Evolutionary conservation across 2,797 vertebrate species (phyloP), one percentile per base, ranked within the genome.

Genomic region (Cichlasoma orientale): DNA sequence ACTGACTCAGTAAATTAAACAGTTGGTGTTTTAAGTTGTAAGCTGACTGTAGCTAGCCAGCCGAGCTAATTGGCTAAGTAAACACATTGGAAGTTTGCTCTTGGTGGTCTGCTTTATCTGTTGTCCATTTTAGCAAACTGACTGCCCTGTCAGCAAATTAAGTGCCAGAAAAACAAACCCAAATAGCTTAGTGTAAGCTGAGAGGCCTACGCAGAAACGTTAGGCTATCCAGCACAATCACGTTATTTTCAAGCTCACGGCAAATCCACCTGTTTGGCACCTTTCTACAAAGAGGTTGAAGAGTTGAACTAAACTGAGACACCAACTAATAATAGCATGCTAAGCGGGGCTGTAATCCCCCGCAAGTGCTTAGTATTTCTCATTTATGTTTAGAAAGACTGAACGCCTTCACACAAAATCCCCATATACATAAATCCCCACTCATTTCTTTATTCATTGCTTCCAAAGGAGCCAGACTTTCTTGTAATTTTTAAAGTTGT

Each of bases 251-350:
- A 21, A 74, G 27, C 53, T 71, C 14, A 58, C 18, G 21, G 53
- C 14, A 5, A 82, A 82, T 79, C 75, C 89, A 90, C 85, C 82
- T 88, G 87, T 86, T 87, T 83, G 80, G 71, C 84, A 59, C 61
- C 54, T 79, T 25, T 5, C 41, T 80, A 68, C n/a, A n/a, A 70
- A 56, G 27, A 38, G 27, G 44, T 55, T 44, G 56, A 63, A 79
- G 54, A 54, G 7, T 21, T 33, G 7, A 53, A n/a, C 44, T 55
- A 4, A 85, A 53, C 19, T 27, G 2, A 71, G 56, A 68, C 31
- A 27, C 21, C 61, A 74, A 7, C 44, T 70, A 13, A 31, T 70
- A 80, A 74, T 73, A 82, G 58, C 72, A 41, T 18, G 12, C 16
- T 72, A 63, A 79, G 44, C 18, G 58, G 78, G 41, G 13, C 50